Evolutionary conservation across 2,113 vertebrate genomes (phyloP).

Genomic region (Strix aluco): DNA sequence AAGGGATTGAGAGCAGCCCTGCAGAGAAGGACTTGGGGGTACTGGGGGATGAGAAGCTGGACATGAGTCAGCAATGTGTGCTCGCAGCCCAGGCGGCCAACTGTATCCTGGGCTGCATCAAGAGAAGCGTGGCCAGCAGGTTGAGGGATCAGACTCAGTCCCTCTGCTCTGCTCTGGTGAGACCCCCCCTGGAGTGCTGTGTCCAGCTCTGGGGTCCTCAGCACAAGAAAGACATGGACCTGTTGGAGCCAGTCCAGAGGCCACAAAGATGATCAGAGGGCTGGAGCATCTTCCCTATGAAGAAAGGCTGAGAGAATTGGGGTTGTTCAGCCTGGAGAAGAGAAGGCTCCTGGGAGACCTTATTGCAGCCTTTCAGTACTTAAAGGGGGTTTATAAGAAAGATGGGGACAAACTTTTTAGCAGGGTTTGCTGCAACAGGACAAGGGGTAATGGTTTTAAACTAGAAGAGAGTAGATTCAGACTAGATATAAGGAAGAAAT

Average conservation of each 20-base stretch:
- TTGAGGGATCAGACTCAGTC: no score
- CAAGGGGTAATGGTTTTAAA: background rate
- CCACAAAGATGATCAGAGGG: background rate
- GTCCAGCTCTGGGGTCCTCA: no score
- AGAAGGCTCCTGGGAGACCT: no score
- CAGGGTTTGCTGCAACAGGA: background rate
- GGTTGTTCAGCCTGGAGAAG: no score
- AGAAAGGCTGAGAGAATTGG: no score
- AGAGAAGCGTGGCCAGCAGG: no score
- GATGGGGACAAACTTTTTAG: background rate
- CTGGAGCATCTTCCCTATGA: background rate
- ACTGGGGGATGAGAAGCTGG: background rate
- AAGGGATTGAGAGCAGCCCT: background rate
- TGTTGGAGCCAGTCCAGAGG: no score
- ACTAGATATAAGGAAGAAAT: no score
- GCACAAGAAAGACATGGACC: no score
- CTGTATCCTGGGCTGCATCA: background rate
- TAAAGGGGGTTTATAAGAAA: no score
- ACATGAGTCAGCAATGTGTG: rapidly evolving
- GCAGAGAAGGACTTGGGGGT: background rate
- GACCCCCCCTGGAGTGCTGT: no score
- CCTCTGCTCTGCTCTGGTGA: no score
- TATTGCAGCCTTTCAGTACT: background rate
- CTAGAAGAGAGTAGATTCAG: background rate
- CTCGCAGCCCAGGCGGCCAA: background rate